Base-by-base conservation (phyloP, 2,113 vertebrate genomes). In the Gymnarchus niloticus region DNA sequence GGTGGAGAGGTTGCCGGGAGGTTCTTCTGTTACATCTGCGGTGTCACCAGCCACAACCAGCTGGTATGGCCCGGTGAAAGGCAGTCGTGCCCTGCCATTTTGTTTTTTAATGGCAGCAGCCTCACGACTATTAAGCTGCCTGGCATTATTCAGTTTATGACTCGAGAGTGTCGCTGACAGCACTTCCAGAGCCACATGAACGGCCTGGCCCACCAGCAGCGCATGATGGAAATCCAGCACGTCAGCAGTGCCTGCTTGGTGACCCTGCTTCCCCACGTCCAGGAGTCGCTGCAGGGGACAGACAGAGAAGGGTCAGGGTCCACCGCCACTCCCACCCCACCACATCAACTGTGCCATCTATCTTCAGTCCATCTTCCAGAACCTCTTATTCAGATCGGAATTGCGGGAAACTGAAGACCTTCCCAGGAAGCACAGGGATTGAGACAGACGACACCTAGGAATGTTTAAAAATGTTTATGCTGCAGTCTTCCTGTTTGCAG, bases 241-340 rank as follows among this genome's bases (percentile, higher is more conserved):
- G 96, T 95, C 92, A 98, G 96, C 90, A 98, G 97, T 0, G 94
- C 97, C 84, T 99, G 97, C 88, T 95, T 99, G 85, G 96, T 98
- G 88, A 97, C 96, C 0, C 90, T 98, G 69, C 92, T 98, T 91
- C 97, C 97, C 0, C 91, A 96, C 89, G 94, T 97, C 85, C 97
- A 96, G 90, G 96, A 97, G 90, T 88, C 92, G 56, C 93, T 96
- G 87, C 93, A 93, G 33, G 93, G 92, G 56, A 89, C 93, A 0
- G 28, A 4, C 17, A 12, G 25, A 65, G 61, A 14, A 33, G 61
- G 61, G 61, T 65, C 23, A 65, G 61, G 12, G 61, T 65, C 12
- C 28, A 33, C 25, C 4, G 23, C 57, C 23, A 6, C 56, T 23
- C 56, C 56, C 56, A 1, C 12, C 54, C 56, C 56, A 19, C 56